phyloP scores from a whole-genome alignment of 1,140 invertebrate genomes.

The Drosophila subobscura region DNA sequence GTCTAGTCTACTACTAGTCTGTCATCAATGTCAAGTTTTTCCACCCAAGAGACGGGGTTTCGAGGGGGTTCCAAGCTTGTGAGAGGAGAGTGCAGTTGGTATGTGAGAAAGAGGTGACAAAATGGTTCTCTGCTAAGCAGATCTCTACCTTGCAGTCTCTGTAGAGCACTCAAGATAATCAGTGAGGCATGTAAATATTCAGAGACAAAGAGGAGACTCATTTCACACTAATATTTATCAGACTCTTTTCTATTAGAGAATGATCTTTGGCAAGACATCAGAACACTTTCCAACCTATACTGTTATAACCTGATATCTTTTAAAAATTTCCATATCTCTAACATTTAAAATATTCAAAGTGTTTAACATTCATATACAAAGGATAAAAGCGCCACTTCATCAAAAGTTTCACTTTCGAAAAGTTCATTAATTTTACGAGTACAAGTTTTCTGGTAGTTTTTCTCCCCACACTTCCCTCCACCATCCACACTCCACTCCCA shows the following conservation, averaged over 20 bases:
- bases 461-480: neutral
- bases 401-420: conserved; percentile 76
- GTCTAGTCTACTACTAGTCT: conserved; percentile 41
- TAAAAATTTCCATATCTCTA: conserved; percentile 21
- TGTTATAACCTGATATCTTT: neutral
- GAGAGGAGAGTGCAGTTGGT: conserved; percentile 22
- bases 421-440: conserved; percentile 67
- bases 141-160: no score
- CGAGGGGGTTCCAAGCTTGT: conserved; percentile 19
- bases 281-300: no score
- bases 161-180: no score
- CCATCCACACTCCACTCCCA: conserved; percentile 1
- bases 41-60: conserved; percentile 30
- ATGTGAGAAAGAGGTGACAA: neutral
- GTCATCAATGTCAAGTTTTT: conserved; percentile 74
- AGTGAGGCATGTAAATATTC: no score
- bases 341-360: conserved; percentile 37
- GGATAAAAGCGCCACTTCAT: conserved; percentile 16
- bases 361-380: conserved; percentile 37
- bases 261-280: no score
- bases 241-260: no score
- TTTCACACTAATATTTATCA: no score
- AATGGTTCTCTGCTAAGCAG: no score
- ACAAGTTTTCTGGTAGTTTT: conserved; percentile 46
- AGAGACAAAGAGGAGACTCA: no score